A percentile compares a stretch with the other conserved stretches of the same genome.
These are phyloP conservation scores for Belonocnema kinseyi DNA, from an alignment of 1,140 invertebrate species.

Conservation along the genomic window DNA sequence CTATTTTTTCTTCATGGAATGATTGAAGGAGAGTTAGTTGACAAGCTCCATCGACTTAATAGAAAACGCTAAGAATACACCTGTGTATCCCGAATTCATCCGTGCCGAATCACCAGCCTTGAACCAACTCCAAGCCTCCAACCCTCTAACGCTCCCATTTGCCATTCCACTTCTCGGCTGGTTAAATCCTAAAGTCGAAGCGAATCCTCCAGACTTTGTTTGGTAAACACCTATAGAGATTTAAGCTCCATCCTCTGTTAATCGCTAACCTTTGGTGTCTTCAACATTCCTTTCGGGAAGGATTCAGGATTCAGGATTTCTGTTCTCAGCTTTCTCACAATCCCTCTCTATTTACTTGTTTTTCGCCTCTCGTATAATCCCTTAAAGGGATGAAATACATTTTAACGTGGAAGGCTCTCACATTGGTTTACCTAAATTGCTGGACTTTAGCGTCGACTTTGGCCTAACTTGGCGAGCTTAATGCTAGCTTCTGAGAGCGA, in stretches of 20 bases:
- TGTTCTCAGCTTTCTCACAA: background rate
- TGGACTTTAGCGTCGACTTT: slow-evolving; percentile 9
- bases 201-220: background rate
- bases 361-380: slow-evolving; percentile 33
- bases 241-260: slow-evolving; percentile 7
- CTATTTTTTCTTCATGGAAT: no score
- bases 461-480: slow-evolving; percentile 36
- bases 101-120: background rate
- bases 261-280: slow-evolving; percentile 4
- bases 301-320: slow-evolving; percentile 36
- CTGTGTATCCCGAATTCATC: background rate
- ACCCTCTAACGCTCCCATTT: background rate
- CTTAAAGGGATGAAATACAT: slow-evolving; percentile 6
- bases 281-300: slow-evolving; percentile 8
- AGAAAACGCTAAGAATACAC: background rate
- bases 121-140: background rate
- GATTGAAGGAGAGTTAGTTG: no score
- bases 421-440: slow-evolving; percentile 30
- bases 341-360: slow-evolving; percentile 13
- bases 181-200: background rate
- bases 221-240: background rate
- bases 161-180: background rate
- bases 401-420: slow-evolving; percentile 24
- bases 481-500: slow-evolving; percentile 31
- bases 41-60: background rate